Evolutionary conservation across 2,113 vertebrate species (phyloP), one percentile per base, ranked within the genome.

Genomic region (Phocoena phocoena): DNA sequence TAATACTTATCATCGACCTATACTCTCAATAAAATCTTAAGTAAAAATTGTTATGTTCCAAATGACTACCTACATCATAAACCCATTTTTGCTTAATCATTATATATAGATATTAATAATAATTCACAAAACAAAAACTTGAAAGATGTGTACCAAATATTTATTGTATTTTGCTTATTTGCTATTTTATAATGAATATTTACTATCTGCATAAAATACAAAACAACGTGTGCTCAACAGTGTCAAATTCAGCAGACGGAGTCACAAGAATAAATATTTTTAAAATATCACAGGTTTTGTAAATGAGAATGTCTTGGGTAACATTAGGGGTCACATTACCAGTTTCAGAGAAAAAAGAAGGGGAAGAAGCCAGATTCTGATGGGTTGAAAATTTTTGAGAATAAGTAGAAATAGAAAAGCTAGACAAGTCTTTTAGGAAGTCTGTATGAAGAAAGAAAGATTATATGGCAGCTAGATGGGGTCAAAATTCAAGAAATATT

Each of bases 401-500:
- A 62, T 83, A 77, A 76, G 11, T 70, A 41, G 33, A 93, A 84
- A 68, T 25, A 62, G 26, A 70, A 82, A 84, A 93, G 14, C 18
- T 15, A 88, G 26, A 81, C 15, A 74, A 62, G 62, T 68, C 53
- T 92, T 95, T 88, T 33, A 82, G 60, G 60, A 91, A 81, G 25
- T 47, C 53, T 82, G 9, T 79, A 41, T 68, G 58, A 70, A 2
- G 36, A 17, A 53, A 53, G 50, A 44, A 70, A 31, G 15, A 33
- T 71, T 79, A 47, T 55, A 58, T 26, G 70, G 33, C 4, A 44
- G 31, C 62, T 71, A 67, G 53, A 79, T 85, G 9, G 26, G 47
- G 74, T 91, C 36, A 67, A 67, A 91, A 41, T 88, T 96, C 41
- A 92, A 83, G 50, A 70, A 76, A 70, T 36, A 94, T 91, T 71